Evolutionary conservation across 1,140 invertebrate species (phyloP).

Genomic region (Drosophila albomicans): DNA sequence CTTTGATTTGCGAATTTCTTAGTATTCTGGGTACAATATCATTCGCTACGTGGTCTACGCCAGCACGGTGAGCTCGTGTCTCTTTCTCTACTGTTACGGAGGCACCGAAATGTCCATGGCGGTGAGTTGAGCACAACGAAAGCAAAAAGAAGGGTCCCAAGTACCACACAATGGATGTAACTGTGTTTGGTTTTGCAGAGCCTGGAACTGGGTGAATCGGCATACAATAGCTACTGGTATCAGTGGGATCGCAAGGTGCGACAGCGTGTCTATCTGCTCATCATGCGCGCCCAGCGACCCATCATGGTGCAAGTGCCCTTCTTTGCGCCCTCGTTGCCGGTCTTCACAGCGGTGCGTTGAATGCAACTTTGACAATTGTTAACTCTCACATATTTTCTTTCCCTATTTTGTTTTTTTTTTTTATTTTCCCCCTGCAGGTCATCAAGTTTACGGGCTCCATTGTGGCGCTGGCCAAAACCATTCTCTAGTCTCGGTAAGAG

Average conservation of each 20-base stretch:
- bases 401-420: neutral
- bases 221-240: conserved; percentile 63
- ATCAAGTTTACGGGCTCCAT: conserved; percentile 74
- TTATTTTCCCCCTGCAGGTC: conserved; percentile 28
- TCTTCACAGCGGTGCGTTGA: conserved; percentile 57
- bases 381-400: neutral
- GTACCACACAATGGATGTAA: no score
- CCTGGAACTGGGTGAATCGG: conserved; percentile 54
- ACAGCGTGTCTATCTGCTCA: conserved; percentile 55
- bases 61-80: conserved; percentile 46
- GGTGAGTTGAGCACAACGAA: conserved; percentile 21
- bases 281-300: conserved; percentile 60
- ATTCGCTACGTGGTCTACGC: conserved; percentile 67
- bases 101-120: conserved; percentile 60
- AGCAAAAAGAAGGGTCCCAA: no score
- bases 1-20: neutral
- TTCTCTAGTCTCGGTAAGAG: conserved; percentile 40
- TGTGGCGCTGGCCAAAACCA: conserved; percentile 72
- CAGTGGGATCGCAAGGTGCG: conserved; percentile 57
- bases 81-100: conserved; percentile 64
- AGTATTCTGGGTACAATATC: conserved; percentile 68
- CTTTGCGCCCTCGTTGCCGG: conserved; percentile 57
- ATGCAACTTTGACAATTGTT: neutral
- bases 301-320: conserved; percentile 60
- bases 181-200: conserved; percentile 32